phyloP scores from a whole-genome alignment of 2,888 invertebrate species.

The Agonum fuliginosum region DNA sequence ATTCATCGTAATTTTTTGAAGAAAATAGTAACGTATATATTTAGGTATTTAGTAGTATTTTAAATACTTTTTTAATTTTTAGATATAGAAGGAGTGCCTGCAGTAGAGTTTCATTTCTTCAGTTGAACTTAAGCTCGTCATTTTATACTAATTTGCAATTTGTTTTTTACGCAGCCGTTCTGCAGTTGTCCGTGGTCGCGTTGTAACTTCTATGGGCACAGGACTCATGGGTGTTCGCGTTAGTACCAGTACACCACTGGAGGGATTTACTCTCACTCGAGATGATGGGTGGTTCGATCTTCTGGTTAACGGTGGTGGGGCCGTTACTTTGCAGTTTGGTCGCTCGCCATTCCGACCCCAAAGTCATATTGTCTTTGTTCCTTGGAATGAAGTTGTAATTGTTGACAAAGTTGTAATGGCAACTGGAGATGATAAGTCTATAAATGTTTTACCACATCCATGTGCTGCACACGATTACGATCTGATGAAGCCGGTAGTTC shows the following conservation, averaged over 20 bases:
- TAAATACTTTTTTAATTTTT: slow-evolving; percentile 61
- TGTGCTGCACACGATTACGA: slow-evolving; percentile 94
- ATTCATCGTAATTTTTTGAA: background rate
- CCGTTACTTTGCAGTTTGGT: slow-evolving; percentile 95
- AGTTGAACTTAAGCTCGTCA: background rate
- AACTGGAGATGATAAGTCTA: slow-evolving; percentile 86
- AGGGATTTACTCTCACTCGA: slow-evolving; percentile 95
- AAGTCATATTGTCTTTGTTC: slow-evolving; percentile 91
- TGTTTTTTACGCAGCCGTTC: slow-evolving; percentile 84
- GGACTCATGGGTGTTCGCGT: slow-evolving; percentile 97
- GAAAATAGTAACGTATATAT: background rate
- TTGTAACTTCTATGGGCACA: slow-evolving; percentile 92
- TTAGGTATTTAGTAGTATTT: slow-evolving; percentile 16
- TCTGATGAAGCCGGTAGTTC: slow-evolving; percentile 92
- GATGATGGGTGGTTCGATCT: slow-evolving; percentile 98
- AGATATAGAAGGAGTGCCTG: slow-evolving; percentile 52
- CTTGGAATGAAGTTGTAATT: slow-evolving; percentile 98
- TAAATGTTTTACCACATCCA: slow-evolving; percentile 81
- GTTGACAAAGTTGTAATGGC: slow-evolving; percentile 92
- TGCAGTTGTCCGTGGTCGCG: slow-evolving; percentile 96
- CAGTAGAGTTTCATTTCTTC: slow-evolving; percentile 55
- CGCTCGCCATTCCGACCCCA: slow-evolving; percentile 92
- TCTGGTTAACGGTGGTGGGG: slow-evolving; percentile 98
- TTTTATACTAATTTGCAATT: slow-evolving; percentile 40
- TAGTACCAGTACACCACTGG: slow-evolving; percentile 93